Evolutionary conservation across 1,140 invertebrate species (phyloP).

Genomic region (Monochamus saltuarius): DNA sequence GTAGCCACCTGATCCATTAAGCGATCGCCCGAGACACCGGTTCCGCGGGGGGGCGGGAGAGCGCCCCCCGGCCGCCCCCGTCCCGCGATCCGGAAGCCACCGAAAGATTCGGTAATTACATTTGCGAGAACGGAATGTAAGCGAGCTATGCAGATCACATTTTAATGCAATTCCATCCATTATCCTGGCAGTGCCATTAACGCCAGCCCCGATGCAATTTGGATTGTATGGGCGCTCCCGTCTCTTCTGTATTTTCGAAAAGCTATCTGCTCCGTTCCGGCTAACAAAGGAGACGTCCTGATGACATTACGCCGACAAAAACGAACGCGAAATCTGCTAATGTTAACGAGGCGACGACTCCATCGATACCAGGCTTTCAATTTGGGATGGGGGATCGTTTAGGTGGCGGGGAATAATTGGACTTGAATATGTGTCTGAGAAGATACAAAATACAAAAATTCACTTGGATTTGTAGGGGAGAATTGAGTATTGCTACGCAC

Average conservation of each 20-base stretch:
- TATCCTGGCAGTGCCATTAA: conserved; percentile 52
- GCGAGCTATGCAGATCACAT: conserved; percentile 53
- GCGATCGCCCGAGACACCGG: conserved; percentile 21
- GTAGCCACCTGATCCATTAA: conserved; percentile 28
- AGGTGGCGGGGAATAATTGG: too few species aligned
- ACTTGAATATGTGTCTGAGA: too few species aligned
- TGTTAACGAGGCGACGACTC: conserved; percentile 14
- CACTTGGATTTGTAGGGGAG: too few species aligned
- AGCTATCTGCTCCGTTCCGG: conserved; percentile 48
- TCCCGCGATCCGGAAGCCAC: conserved; percentile 39
- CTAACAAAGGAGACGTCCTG: conserved; percentile 40
- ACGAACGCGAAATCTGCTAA: conserved; percentile 8
- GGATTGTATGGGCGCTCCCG: conserved; percentile 43
- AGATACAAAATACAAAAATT: too few species aligned
- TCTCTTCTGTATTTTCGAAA: conserved; percentile 41
- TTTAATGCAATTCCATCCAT: conserved; percentile 56
- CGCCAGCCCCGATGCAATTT: conserved; percentile 52
- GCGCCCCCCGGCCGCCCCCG: conserved; percentile 31
- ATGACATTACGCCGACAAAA: conserved; percentile 37
- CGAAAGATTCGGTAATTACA: conserved; percentile 51
- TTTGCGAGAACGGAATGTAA: conserved; percentile 49
- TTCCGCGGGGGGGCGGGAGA: conserved; percentile 15
- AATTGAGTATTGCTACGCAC: too few species aligned
- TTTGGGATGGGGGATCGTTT: conserved; percentile 4
- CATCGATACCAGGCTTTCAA: too few species aligned